Base-by-base conservation (phyloP, 1,140 invertebrate genomes). In the Rhynchophorus ferrugineus region DNA sequence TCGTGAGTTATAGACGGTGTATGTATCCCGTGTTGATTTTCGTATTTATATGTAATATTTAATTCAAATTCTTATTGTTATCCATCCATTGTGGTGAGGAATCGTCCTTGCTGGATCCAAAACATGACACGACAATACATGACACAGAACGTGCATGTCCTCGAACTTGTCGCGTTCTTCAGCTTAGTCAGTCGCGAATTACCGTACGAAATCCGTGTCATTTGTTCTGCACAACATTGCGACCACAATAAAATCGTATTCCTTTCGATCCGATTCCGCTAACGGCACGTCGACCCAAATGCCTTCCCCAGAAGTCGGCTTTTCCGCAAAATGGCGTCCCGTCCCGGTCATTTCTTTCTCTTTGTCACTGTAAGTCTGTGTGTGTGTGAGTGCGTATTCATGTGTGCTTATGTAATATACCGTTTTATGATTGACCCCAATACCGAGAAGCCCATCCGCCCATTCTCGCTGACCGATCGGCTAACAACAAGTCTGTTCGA, bases 401-500 rank as follows among this genome's bases (percentile, higher is more conserved):
- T 45, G 49, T 45, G 22, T 18, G 43, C 34, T 45, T 44, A 45
- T 52, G 43, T 52, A 52, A 52, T 52, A 38, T 52, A 45, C 49
- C 49, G 49, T 52, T 52, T 39, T 52, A 34, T 45, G 49, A 52
- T 52, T 45, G 49, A 52, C 49, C 49, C 18, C 43, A 52, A 45
- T 52, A 52, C 43, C 18, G 44, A 44, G 42, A 44, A 52, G 22
- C 39, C 20, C 22, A 51, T 29, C 22, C 38, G 43, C 21, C 43
- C 47, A 22, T 18, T 49, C 14, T 57, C 47, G 43, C 18, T 46
- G 21, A 42, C 50, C 38, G 14, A 42, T 39, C 41, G 45, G 47
- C 35, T 48, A 51, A 38, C 51, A 49, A 49, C 42, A 56, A 44
- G 52, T 47, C 54, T 49, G 54, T 49, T 56, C 43, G 37, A 57